Evolutionary conservation across 2,797 vertebrate genomes (phyloP).

Genomic region (Epinephelus awoara): DNA sequence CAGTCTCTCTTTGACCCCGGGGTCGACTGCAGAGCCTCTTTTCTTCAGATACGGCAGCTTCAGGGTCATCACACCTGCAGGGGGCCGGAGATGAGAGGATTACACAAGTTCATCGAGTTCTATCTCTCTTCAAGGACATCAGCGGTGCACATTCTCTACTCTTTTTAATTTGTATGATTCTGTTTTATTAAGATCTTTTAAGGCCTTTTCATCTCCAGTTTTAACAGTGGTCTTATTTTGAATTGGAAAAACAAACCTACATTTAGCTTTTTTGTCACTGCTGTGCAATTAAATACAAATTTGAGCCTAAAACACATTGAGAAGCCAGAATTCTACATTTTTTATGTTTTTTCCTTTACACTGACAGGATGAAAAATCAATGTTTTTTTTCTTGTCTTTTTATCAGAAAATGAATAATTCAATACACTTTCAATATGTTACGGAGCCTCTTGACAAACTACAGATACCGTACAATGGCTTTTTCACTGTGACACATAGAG

Average conservation of each 20-base stretch:
- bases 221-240: neutral
- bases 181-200: neutral
- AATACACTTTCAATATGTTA: neutral
- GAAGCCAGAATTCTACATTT: neutral
- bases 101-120: neutral
- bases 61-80: constrained; percentile 89
- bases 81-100: neutral
- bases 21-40: constrained; percentile 89
- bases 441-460: neutral
- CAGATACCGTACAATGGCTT: neutral
- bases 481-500: neutral
- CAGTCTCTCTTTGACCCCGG: constrained; percentile 91
- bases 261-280: neutral
- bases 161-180: neutral
- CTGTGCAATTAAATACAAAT: neutral
- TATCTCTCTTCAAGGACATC: neutral
- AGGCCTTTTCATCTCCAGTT: neutral
- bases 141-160: neutral
- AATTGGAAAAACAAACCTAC: neutral
- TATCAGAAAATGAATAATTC: no score
- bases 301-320: neutral
- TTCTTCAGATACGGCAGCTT: constrained; percentile 95
- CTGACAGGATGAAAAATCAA: no score
- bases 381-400: no score
- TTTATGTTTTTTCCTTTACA: neutral